Percentiles rank a stretch among this genome's conserved stretches.
Evolutionary conservation across 2,113 vertebrate genomes (phyloP).

Genomic region (Polypterus bichir): DNA sequence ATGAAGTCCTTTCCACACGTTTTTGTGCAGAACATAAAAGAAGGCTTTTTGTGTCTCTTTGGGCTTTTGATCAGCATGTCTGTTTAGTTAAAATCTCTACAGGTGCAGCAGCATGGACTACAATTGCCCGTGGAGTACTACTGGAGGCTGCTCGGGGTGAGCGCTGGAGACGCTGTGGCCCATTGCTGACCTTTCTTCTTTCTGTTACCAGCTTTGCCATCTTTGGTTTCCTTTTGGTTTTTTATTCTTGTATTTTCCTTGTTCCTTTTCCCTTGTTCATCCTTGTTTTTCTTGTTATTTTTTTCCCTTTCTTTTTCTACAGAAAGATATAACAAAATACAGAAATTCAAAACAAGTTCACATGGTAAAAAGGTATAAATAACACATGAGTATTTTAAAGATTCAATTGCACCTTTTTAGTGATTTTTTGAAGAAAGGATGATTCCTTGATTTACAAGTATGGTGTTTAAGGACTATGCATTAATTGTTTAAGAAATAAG

Average conservation of each 20-base stretch:
- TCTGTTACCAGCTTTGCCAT: slow-evolving; percentile 44
- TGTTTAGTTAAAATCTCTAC: slow-evolving; percentile 39
- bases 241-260: slow-evolving; percentile 41
- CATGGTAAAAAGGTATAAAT: background rate
- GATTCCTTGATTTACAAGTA: too few relatives aligned
- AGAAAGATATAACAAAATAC: slow-evolving; percentile 11
- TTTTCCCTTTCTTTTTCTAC: slow-evolving; percentile 46
- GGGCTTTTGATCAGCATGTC: slow-evolving; percentile 24
- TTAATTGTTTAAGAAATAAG: too few relatives aligned
- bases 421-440: too few relatives aligned
- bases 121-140: slow-evolving; percentile 30
- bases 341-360: slow-evolving; percentile 6
- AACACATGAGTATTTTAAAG: too few relatives aligned
- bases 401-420: too few relatives aligned
- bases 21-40: background rate
- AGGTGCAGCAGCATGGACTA: slow-evolving; percentile 36
- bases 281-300: slow-evolving; percentile 31
- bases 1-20: background rate
- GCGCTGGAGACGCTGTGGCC: slow-evolving; percentile 39
- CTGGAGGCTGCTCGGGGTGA: slow-evolving; percentile 51
- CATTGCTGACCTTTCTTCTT: slow-evolving; percentile 56
- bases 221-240: slow-evolving; percentile 52
- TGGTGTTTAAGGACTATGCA: too few relatives aligned
- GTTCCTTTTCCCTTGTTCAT: slow-evolving; percentile 37
- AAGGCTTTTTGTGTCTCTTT: slow-evolving; percentile 7